Conservation (phyloP, 2,797 vertebrate genomes). For the Macropodus opercularis region DNA sequence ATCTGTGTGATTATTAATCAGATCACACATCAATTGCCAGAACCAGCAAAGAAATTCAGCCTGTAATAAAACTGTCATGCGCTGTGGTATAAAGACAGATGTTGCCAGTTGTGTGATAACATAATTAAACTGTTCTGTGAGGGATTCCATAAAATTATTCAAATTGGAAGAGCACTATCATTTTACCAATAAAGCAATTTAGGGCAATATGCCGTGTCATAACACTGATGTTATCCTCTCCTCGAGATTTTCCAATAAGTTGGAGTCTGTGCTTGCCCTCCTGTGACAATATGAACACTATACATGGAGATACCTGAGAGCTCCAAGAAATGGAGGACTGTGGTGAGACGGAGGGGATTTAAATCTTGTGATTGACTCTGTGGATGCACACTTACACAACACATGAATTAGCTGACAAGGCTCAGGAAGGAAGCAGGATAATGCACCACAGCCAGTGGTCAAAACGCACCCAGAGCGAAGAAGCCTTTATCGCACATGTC, state of each 20-base stretch:
- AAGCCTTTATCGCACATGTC: slow-evolving; percentile 27
- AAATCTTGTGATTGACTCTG: slow-evolving; percentile 10
- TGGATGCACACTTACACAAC: slow-evolving; percentile 2
- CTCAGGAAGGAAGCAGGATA: slow-evolving; percentile 25
- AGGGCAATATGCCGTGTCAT: slow-evolving; percentile 87
- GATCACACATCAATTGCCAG: slow-evolving; percentile 88
- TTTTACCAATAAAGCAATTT: slow-evolving; percentile 91
- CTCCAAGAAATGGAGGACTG: slow-evolving; percentile 22
- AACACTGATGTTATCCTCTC: slow-evolving; percentile 85
- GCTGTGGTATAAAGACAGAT: slow-evolving; percentile 90
- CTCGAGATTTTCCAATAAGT: slow-evolving; percentile 84
- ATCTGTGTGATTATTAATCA: slow-evolving; percentile 88
- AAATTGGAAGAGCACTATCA: slow-evolving; percentile 90
- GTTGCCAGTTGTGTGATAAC: slow-evolving; percentile 90
- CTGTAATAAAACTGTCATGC: slow-evolving; percentile 93
- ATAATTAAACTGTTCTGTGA: slow-evolving; percentile 89
- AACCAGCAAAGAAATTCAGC: slow-evolving; percentile 86
- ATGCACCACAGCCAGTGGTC: slow-evolving; percentile 30
- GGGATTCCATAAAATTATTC: slow-evolving; percentile 89
- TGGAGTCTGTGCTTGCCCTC: slow-evolving; percentile 62
- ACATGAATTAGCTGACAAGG: not conserved
- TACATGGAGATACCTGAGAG: slow-evolving; percentile 70
- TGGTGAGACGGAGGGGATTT: slow-evolving; percentile 4
- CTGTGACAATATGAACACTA: slow-evolving; percentile 75
- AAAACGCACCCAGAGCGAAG: slow-evolving; percentile 31